phyloP scores from a whole-genome alignment of 2,888 invertebrate species.

The Diabrotica balteata region DNA sequence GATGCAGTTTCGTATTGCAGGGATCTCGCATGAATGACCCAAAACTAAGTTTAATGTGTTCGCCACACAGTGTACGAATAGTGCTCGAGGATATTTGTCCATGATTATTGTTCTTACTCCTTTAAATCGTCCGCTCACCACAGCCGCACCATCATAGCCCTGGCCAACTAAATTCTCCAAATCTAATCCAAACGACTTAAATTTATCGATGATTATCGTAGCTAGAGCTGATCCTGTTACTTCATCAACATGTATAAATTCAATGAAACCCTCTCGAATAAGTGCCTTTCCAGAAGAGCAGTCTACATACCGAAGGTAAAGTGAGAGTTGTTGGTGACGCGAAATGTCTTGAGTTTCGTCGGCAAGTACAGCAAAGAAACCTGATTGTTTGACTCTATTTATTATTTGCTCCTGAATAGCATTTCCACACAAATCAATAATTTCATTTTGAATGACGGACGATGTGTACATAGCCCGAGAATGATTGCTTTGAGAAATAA shows the following conservation, averaged over 20 bases:
- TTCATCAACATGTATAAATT: not conserved
- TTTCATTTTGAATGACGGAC: not conserved
- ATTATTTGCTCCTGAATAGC: not conserved
- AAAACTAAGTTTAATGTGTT: no score
- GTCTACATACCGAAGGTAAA: no score
- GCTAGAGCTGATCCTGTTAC: not conserved
- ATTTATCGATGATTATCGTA: not conserved
- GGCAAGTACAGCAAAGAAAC: not conserved
- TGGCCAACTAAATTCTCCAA: no score
- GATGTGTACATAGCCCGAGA: no score
- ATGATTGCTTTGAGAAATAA: no score
- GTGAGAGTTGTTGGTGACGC: no score
- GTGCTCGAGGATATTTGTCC: not conserved
- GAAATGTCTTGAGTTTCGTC: no score
- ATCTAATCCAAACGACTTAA: no score
- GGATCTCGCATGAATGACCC: no score
- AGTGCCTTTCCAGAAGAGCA: not conserved
- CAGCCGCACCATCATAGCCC: no score
- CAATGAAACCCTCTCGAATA: not conserved
- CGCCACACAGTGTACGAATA: not conserved
- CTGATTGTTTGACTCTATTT: not conserved
- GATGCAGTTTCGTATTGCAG: no score
- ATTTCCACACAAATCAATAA: not conserved
- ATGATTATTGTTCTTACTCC: not conserved
- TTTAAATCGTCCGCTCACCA: no score